A percentile compares a stretch with the other conserved stretches of the same genome.
These are phyloP conservation scores for Protaetia brevitarsis DNA, from an alignment of 1,140 invertebrate genomes.

Conservation along the genomic window DNA sequence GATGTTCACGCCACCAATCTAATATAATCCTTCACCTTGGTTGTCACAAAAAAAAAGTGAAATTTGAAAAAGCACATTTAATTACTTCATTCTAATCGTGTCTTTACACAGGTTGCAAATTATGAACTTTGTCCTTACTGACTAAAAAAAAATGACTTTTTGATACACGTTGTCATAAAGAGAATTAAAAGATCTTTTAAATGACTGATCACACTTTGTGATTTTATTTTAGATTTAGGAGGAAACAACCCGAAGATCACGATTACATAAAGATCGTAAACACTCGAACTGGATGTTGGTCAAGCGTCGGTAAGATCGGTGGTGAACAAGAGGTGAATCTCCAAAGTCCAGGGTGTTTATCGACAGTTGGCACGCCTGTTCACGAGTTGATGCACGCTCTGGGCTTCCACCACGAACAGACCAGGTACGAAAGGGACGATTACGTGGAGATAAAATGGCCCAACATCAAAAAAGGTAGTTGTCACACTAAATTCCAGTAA, in stretches of 20 bases:
- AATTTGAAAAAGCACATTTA: no score
- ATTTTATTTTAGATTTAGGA: no score
- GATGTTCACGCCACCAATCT: no score
- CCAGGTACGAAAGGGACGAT: slow-evolving; percentile 74
- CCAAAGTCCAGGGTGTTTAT: slow-evolving; percentile 69
- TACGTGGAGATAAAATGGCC: slow-evolving; percentile 68
- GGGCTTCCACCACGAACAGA: slow-evolving; percentile 87
- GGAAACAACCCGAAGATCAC: slow-evolving; percentile 10
- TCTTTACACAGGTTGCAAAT: no score
- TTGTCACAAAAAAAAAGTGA: no score
- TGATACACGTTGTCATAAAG: no score
- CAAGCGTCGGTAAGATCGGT: slow-evolving; percentile 69
- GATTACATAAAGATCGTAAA: slow-evolving; percentile 20
- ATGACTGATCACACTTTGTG: no score
- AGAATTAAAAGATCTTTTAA: no score
- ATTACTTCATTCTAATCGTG: no score
- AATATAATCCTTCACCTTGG: no score
- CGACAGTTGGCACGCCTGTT: slow-evolving; percentile 68
- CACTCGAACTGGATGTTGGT: slow-evolving; percentile 69
- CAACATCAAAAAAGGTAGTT: slow-evolving; percentile 66
- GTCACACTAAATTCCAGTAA: not conserved
- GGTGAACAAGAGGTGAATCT: slow-evolving; percentile 70
- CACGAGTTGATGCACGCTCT: slow-evolving; percentile 85
- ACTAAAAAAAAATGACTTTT: no score
- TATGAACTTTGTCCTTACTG: no score